Evolutionary conservation across 2,888 invertebrate species (phyloP), one percentile per base, ranked within the genome.

Genomic region (Dichetophora obliterata): DNA sequence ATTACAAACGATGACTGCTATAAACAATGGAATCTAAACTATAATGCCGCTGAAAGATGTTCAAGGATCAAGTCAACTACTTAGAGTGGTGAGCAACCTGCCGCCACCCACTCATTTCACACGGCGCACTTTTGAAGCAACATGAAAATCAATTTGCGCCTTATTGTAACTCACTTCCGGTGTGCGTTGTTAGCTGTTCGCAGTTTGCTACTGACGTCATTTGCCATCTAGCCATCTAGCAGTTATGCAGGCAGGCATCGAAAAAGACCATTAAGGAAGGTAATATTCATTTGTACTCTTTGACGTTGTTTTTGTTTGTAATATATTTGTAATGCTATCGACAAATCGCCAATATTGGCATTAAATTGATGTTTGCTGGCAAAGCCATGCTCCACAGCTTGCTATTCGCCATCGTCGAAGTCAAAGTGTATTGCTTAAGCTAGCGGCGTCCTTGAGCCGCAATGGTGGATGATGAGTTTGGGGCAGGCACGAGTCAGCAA

Each of bases 271-370:
- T 63, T 31, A 9, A n/a, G 0, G 16, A 63, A 34, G 6, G n/a
- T 34, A n/a, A 34, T 34, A 34, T n/a, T 63, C 34, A 19, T 27
- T 59, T 31, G 34, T n/a, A n/a, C n/a, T 31, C 31, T 31, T 31
- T 5, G 31, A 31, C 31, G 31, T 31, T 31, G 31, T 31, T 31
- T 3, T 31, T 31, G 31, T 31, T 31, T 31, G 31, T 34, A 24
- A 19, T 59, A 19, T 22, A 22, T 34, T 66, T 5, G 24, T 43
- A 43, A 37, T 66, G 9, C 14, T 66, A 43, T 66, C 48, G 66
- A 66, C 34, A 48, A 66, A 66, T 37, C 66, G 66, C 66, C 50
- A 52, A 68, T 22, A 27, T 22, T 37, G 22, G 52, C 68, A 68
- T 50, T 52, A 68, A 50, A 68, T 24, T 68, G 43, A 27, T 22